Conservation (phyloP, 2,797 vertebrate genomes). For the Rhynchotus rufescens region DNA sequence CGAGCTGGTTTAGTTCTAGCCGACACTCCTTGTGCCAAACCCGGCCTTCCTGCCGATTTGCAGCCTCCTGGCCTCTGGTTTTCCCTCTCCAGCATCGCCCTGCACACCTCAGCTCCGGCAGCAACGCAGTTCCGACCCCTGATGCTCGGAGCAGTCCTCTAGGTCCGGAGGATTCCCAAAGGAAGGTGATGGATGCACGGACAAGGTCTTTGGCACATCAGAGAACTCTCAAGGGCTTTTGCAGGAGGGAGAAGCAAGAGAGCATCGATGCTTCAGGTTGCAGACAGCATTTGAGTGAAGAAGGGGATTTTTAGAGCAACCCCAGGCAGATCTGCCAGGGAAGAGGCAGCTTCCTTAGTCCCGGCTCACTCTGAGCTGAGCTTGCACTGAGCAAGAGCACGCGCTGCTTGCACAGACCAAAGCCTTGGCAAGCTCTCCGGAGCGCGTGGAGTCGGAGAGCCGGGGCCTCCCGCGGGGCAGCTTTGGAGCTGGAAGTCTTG, state of each 20-base stretch:
- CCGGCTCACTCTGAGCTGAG: background rate
- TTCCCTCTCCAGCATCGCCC: background rate
- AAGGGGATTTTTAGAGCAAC: background rate
- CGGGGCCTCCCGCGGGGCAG: rapidly evolving
- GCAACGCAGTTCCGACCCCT: background rate
- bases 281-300: rapidly evolving
- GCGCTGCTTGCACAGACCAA: background rate
- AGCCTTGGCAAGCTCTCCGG: background rate
- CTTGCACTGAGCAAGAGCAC: background rate
- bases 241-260: background rate
- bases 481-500: constrained; percentile 15
- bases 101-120: background rate
- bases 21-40: background rate
- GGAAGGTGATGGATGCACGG: background rate
- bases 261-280: background rate
- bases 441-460: background rate
- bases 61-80: background rate
- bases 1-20: background rate
- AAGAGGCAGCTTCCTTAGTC: background rate
- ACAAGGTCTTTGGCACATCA: background rate
- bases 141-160: no score
- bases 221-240: background rate
- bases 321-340: background rate
- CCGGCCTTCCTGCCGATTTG: background rate
- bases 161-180: background rate